Evolutionary conservation across 2,888 invertebrate species (phyloP).

Genomic region (Terebella lapidaria): DNA sequence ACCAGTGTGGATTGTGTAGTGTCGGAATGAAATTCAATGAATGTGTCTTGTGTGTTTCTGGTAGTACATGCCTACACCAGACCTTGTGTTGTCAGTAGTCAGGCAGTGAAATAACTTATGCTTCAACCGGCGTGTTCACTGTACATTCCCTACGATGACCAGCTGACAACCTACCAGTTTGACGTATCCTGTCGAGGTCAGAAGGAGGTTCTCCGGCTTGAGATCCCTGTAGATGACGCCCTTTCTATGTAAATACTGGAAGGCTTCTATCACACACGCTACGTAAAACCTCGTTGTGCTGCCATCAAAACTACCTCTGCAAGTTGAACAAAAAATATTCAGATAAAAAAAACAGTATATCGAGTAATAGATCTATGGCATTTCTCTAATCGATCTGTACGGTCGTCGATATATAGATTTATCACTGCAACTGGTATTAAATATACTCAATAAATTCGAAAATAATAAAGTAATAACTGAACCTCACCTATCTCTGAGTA

Average conservation of each 20-base stretch:
- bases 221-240: constrained; percentile 85
- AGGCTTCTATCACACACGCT: constrained; percentile 95
- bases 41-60: background rate
- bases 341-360: too few relatives aligned
- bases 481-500: constrained; percentile 74
- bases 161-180: constrained; percentile 64
- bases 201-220: constrained; percentile 86
- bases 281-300: constrained; percentile 82
- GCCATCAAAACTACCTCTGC: background rate
- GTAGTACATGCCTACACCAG: constrained; percentile 52
- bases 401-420: too few relatives aligned
- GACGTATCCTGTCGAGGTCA: constrained; percentile 90
- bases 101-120: too few relatives aligned
- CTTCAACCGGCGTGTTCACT: too few relatives aligned
- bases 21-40: background rate
- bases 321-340: too few relatives aligned
- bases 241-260: constrained; percentile 92
- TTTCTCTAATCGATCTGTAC: too few relatives aligned
- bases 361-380: too few relatives aligned
- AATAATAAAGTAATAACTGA: too few relatives aligned
- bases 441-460: too few relatives aligned
- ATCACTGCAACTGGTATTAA: too few relatives aligned
- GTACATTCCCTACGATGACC: too few relatives aligned
- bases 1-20: background rate
- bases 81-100: too few relatives aligned